A percentile compares a stretch with the other conserved stretches of the same genome.
Evolutionary conservation across 1,140 invertebrate species (phyloP).

Genomic region (Leucophenga varia): DNA sequence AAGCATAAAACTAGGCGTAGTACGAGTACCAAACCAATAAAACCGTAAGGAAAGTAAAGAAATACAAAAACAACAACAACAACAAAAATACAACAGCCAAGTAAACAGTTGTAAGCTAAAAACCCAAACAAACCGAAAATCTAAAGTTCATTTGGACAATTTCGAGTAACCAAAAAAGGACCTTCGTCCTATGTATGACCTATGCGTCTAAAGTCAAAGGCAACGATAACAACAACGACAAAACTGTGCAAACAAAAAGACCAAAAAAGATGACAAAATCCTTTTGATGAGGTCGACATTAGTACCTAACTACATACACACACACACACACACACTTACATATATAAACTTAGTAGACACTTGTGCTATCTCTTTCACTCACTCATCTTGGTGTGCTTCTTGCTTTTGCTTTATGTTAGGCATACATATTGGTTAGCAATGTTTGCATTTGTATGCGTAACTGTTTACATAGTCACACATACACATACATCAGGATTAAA

Average conservation of each 20-base stretch:
- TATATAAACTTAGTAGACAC: too few relatives aligned
- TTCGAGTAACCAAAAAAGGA: too few relatives aligned
- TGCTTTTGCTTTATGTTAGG: constrained; percentile 2
- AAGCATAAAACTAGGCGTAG: too few relatives aligned
- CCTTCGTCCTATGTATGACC: too few relatives aligned
- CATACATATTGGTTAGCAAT: constrained; percentile 16
- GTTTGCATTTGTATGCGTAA: background rate
- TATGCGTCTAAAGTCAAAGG: constrained; percentile 35
- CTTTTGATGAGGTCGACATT: constrained; percentile 51
- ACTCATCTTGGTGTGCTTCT: constrained; percentile 16
- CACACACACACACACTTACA: too few relatives aligned
- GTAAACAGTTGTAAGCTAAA: too few relatives aligned
- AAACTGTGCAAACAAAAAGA: constrained; percentile 46
- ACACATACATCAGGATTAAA: constrained; percentile 35
- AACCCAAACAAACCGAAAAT: constrained; percentile 51
- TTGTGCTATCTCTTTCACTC: too few relatives aligned
- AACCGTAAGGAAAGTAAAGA: constrained; percentile 5
- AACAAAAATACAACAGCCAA: too few relatives aligned
- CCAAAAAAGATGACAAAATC: constrained; percentile 51
- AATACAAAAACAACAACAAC: background rate
- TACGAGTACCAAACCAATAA: too few relatives aligned
- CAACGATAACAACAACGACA: constrained; percentile 24
- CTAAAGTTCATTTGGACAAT: constrained; percentile 54
- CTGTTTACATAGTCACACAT: background rate
- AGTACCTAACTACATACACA: constrained; percentile 25